Evolutionary conservation across 2,113 vertebrate species (phyloP).

Genomic region (Bostrychus sinensis): DNA sequence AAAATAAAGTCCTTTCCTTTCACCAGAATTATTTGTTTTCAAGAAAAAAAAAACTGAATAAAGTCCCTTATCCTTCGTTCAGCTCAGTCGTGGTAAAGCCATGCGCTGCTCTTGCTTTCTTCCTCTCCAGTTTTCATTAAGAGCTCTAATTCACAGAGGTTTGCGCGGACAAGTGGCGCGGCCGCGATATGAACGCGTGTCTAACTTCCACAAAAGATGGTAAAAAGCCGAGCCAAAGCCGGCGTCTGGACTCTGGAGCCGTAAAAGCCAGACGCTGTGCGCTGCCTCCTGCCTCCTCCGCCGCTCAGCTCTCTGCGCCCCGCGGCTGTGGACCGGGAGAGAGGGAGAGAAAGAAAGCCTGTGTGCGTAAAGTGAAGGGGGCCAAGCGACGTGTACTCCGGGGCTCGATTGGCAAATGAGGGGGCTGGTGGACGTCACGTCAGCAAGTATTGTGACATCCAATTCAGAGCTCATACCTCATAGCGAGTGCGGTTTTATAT

Average conservation of each 20-base stretch:
- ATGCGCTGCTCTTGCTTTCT: slow-evolving; percentile 4
- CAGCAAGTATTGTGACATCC: slow-evolving; percentile 48
- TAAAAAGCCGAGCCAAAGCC: slow-evolving; percentile 2
- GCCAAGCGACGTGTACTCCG: slow-evolving; percentile 16
- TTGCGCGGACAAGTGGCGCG: slow-evolving; percentile 1
- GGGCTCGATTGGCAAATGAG: slow-evolving; percentile 56
- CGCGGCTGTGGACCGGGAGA: slow-evolving; percentile 34
- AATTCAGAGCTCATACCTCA: slow-evolving; percentile 23
- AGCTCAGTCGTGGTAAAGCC: slow-evolving; percentile 8
- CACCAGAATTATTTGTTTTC: not conserved
- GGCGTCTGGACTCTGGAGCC: not conserved
- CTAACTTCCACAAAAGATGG: slow-evolving; percentile 50
- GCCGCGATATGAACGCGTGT: not conserved
- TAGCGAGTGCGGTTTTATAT: not conserved
- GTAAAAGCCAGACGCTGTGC: slow-evolving; percentile 15
- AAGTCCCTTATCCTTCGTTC: slow-evolving; percentile 21
- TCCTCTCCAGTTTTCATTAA: slow-evolving; percentile 11
- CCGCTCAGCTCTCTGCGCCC: slow-evolving; percentile 23
- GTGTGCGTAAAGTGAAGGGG: slow-evolving; percentile 15
- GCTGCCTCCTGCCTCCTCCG: slow-evolving; percentile 14
- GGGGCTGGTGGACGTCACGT: slow-evolving; percentile 55
- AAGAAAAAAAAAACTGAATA: not conserved
- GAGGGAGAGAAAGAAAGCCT: too few species aligned
- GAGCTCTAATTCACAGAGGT: slow-evolving; percentile 17
- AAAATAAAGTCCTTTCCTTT: slow-evolving; percentile 3